Evolutionary conservation across 1,140 invertebrate species (phyloP), one percentile per base, ranked within the genome.

Genomic region (Bombus balteatus): DNA sequence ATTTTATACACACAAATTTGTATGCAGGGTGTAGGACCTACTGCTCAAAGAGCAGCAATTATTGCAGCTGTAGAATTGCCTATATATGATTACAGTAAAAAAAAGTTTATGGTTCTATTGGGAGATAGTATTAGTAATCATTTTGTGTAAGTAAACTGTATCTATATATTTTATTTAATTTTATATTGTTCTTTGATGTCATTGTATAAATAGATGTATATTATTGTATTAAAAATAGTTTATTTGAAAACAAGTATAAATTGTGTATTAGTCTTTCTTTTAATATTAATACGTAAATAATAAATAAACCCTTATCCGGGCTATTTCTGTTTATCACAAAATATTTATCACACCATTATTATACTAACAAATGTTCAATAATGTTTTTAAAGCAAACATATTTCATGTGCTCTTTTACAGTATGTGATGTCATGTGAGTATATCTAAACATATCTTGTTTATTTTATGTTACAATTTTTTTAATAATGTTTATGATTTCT

Each of bases 51-150:
- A 93, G 98, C 98, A 74, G 98, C 98, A 25, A 96, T 99, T 68
- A 98, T 99, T 92, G 98, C 98, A 47, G 98, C 98, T 59, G 98
- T 99, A 32, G 98, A 99, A 95, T 96, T 99, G 88, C 98, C 98
- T 82, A 98, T 98, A 66, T 99, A 99, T 96, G 98, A 99, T 95
- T 97, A 97, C 90, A 97, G 97, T 94, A 99, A 99, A 96, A 96
- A 97, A 91, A 96, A 97, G 90, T 96, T 99, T 78, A 96, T 97
- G 91, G 95, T 95, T 34, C 85, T 96, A 41, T 95, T 98, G 90
- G 98, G 97, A 12, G 98, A 99, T 95, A 97, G 96, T 90, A 96
- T 98, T 73, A 95, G 96, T 53, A 99, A 98, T 96, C 98, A 99
- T 96, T 97, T 99, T 94, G 95, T 97, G 97, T 98, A 96, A 97